A percentile compares a stretch with the other conserved stretches of the same genome.
Evolutionary conservation across 2,113 vertebrate genomes (phyloP).

Genomic region (Hippocampus zosterae): DNA sequence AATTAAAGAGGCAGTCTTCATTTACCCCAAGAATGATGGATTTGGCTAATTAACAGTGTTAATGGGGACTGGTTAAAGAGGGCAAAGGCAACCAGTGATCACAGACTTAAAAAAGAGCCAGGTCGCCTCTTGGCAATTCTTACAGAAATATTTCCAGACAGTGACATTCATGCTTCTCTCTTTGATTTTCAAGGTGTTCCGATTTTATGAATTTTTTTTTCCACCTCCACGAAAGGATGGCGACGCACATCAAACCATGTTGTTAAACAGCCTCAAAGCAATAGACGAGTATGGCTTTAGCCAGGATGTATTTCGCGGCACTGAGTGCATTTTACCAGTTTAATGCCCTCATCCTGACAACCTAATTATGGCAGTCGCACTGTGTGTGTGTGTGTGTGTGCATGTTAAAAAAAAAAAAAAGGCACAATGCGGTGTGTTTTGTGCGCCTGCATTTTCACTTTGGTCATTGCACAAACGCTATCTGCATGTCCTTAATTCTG

Average conservation of each 20-base stretch:
- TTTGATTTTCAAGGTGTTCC: conserved; percentile 27
- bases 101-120: conserved; percentile 39
- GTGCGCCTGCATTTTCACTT: conserved; percentile 59
- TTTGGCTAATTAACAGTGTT: conserved; percentile 78
- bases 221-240: conserved; percentile 25
- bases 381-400: conserved; percentile 27
- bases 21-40: conserved; percentile 79
- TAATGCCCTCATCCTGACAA: conserved; percentile 66
- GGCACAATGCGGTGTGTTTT: conserved; percentile 21
- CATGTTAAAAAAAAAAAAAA: conserved; percentile 1
- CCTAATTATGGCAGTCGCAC: conserved; percentile 63
- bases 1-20: conserved; percentile 82
- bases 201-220: background rate
- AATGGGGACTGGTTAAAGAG: conserved; percentile 74
- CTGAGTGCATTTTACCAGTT: conserved; percentile 65
- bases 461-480: conserved; percentile 69
- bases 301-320: conserved; percentile 45
- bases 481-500: conserved; percentile 78
- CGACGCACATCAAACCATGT: conserved; percentile 56
- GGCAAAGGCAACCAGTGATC: conserved; percentile 55
- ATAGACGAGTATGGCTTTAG: conserved; percentile 39
- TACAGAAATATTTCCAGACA: conserved; percentile 29
- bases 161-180: background rate
- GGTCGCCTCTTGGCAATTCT: conserved; percentile 37
- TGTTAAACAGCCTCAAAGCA: conserved; percentile 42